Percentiles rank a stretch among this genome's conserved stretches.
These are phyloP conservation scores for Hedya salicella DNA, from an alignment of 2,888 invertebrate genomes.

Conservation along the genomic window DNA sequence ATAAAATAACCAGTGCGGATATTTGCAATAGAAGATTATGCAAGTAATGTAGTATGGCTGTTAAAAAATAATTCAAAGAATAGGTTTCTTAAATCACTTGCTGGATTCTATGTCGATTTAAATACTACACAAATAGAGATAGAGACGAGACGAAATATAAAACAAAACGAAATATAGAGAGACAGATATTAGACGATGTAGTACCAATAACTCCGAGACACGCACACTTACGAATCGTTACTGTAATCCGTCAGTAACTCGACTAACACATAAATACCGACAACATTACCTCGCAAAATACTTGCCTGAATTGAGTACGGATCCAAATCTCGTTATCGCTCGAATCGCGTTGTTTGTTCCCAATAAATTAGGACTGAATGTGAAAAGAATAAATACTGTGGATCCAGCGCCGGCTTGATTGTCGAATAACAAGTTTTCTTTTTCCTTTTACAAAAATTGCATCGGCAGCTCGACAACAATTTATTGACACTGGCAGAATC, in stretches of 20 bases:
- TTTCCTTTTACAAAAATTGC: slow-evolving; percentile 60
- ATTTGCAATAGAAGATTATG: no score
- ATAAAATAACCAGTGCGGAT: no score
- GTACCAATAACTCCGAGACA: neutral
- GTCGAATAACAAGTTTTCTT: slow-evolving; percentile 55
- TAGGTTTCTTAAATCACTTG: no score
- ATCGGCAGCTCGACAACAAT: slow-evolving; percentile 50
- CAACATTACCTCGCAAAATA: slow-evolving; percentile 9
- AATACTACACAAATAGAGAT: no score
- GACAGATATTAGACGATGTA: neutral
- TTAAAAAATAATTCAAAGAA: no score
- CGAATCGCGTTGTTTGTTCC: slow-evolving; percentile 44
- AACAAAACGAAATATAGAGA: no score
- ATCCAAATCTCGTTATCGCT: slow-evolving; percentile 40
- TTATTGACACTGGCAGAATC: slow-evolving; percentile 50
- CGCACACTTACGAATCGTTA: neutral
- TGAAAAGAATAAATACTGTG: slow-evolving; percentile 52
- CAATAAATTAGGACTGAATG: slow-evolving; percentile 48
- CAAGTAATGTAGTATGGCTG: no score
- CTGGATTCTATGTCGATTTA: no score
- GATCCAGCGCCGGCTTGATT: slow-evolving; percentile 49
- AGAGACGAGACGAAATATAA: no score
- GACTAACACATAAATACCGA: slow-evolving; percentile 5
- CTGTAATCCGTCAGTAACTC: neutral
- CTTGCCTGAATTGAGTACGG: slow-evolving; percentile 23